Evolutionary conservation across 2,888 invertebrate genomes (phyloP), one percentile per base, ranked within the genome.

Genomic region (Zygaena filipendulae): DNA sequence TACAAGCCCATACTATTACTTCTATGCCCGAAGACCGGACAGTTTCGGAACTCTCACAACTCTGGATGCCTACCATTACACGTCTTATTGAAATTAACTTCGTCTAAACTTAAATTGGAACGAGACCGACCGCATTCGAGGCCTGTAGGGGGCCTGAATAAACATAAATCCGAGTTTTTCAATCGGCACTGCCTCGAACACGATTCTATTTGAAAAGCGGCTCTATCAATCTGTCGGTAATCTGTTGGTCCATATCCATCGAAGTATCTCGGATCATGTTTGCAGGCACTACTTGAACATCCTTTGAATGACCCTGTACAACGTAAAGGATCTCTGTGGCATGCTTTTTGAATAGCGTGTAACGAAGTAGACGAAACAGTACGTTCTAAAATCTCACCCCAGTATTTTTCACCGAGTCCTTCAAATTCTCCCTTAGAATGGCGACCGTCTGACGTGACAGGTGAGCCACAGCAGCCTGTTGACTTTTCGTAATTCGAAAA

Each of bases 361-460:
- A 91, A 74, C 25, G 90, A 90, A 32, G 83, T 86, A 1, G 89
- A 88, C 23, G 90, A 90, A 5, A 90, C 85, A 1, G 90, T 90
- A 4, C 90, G 79, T 58, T 91, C 90, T 41, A 91, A 69, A 47
- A 90, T 90, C 71, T 90, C 90, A 12, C 87, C 87, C 87, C 87
- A 87, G 51, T 87, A 87, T 56, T 87, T 87, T 59, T 87, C 87
- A 10, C 86, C 86, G 1, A 87, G 70, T 0, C 87, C 86, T 49
- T 87, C 87, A 39, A 86, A 82, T 49, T 86, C 87, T 27, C 82
- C 82, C 38, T 82, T 80, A 10, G 75, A 71, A 34, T 74, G 71
- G 12, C 79, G 51, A 2, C 74, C 72, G 36, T 80, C 81, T n/a
- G 81, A 81, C 6, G 74, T 71, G 3, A 64, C 59, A 1, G 80